Evolutionary conservation across 1,140 invertebrate species (phyloP), one percentile per base, ranked within the genome.

Genomic region (Nephila pilipes): DNA sequence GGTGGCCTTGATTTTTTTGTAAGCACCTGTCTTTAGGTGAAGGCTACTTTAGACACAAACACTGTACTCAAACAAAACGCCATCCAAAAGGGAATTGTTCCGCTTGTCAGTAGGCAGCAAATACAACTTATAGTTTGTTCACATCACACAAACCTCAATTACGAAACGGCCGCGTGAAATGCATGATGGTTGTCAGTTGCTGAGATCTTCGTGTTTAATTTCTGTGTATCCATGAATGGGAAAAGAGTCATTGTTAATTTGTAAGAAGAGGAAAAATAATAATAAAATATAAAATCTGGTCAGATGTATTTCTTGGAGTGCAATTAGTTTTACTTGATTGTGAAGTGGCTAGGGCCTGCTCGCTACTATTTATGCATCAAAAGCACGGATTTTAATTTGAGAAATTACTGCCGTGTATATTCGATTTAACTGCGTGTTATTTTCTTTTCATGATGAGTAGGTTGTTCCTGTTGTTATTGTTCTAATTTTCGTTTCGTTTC

Each of bases 21-120:
- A 32, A 32, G 38, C 38, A 81, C 80, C 80, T 81, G 80, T 81
- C 22, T 29, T 55, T 54, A 81, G 80, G 80, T 81, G n/a, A 81
- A 81, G 80, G 80, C 46, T 46, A 81, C 80, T n/a, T n/a, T 18
- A 18, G 25, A 32, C 25, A 18, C 58, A 60, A 14, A 4, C 25
- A 36, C 69, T 36, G 18, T 36, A 29, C 12, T 75, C 69, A 75
- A 75, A 75, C 18, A 75, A 8, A 75, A 75, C 16, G 2, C 20
- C 32, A 20, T 32, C 69, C 18, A 18, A 18, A 25, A 25, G 14
- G 36, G 32, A 32, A 36, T 75, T 29, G 29, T 75, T 36, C 69
- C 14, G 29, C 25, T 75, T 29, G 29, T 75, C 69, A 75, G 20
- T 32, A 36, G 6, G n/a, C n/a, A 36, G 29, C 69, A n/a, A 16